phyloP scores from a whole-genome alignment of 2,113 vertebrate species.

The Martes martes region DNA sequence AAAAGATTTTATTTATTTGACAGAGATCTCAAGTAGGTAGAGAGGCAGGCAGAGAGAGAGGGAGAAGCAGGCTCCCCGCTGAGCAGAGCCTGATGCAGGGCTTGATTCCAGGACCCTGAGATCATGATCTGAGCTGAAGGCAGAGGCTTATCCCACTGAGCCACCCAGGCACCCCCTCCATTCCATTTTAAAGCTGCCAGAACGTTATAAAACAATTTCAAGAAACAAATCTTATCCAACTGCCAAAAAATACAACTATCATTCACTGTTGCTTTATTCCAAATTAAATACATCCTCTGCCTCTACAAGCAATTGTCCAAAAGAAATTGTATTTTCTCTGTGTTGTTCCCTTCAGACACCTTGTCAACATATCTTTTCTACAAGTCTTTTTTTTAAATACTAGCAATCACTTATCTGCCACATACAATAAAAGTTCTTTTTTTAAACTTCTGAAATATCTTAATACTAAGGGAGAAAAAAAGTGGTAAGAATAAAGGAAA shows the following conservation, averaged over 20 bases:
- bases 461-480: background rate
- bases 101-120: too few relatives aligned
- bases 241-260: conserved; percentile 10
- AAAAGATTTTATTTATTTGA: too few relatives aligned
- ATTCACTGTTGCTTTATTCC: background rate
- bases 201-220: conserved; percentile 22
- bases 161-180: background rate
- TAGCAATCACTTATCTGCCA: background rate
- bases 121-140: too few relatives aligned
- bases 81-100: too few relatives aligned
- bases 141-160: too few relatives aligned
- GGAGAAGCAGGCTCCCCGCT: too few relatives aligned
- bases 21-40: too few relatives aligned
- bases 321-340: background rate
- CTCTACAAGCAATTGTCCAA: background rate
- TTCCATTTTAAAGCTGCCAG: background rate
- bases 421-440: background rate
- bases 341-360: background rate
- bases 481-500: background rate
- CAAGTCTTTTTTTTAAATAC: background rate
- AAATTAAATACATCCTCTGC: conserved; percentile 2
- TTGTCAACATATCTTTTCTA: background rate
- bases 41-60: too few relatives aligned
- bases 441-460: conserved; percentile 13
- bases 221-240: conserved; percentile 1